A percentile compares a stretch with the other conserved stretches of the same genome.
These are phyloP conservation scores for Teleiodes luculella DNA, from an alignment of 2,888 invertebrate genomes.

Conservation along the genomic window DNA sequence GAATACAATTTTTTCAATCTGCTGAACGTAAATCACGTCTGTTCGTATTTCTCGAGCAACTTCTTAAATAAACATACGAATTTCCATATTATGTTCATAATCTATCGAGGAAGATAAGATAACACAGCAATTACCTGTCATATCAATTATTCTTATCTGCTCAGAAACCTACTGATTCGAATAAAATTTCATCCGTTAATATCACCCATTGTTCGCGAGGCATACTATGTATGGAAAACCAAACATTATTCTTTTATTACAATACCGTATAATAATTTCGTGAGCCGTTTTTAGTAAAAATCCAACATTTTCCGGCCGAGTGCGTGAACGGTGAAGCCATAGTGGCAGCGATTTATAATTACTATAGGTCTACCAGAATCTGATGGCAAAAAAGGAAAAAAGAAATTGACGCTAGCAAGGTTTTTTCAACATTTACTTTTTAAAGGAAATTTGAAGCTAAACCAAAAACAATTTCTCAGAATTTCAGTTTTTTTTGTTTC, in stretches of 20 bases:
- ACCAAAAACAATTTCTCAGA: too few species aligned
- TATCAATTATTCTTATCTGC: constrained; percentile 3
- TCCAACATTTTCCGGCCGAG: constrained; percentile 50
- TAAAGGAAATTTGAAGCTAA: too few species aligned
- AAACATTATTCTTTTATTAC: constrained; percentile 49
- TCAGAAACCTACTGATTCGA: constrained; percentile 11
- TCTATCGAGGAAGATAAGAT: not conserved
- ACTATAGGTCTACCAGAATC: too few species aligned
- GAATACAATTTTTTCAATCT: constrained; percentile 51
- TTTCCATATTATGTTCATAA: not conserved
- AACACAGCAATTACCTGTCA: not conserved
- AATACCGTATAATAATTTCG: constrained; percentile 42
- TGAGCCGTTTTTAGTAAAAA: constrained; percentile 53
- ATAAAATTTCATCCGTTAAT: constrained; percentile 19
- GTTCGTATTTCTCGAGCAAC: not conserved
- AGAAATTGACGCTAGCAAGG: too few species aligned
- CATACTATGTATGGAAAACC: constrained; percentile 46
- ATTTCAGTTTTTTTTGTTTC: too few species aligned
- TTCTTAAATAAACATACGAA: not conserved
- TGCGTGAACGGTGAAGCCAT: constrained; percentile 29
- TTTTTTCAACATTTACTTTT: too few species aligned
- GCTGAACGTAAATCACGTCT: not conserved
- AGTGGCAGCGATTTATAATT: constrained; percentile 31
- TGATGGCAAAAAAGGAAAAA: too few species aligned
- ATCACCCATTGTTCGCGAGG: constrained; percentile 37